Evolutionary conservation across 2,113 vertebrate genomes (phyloP).

Genomic region (Leiothrix lutea): DNA sequence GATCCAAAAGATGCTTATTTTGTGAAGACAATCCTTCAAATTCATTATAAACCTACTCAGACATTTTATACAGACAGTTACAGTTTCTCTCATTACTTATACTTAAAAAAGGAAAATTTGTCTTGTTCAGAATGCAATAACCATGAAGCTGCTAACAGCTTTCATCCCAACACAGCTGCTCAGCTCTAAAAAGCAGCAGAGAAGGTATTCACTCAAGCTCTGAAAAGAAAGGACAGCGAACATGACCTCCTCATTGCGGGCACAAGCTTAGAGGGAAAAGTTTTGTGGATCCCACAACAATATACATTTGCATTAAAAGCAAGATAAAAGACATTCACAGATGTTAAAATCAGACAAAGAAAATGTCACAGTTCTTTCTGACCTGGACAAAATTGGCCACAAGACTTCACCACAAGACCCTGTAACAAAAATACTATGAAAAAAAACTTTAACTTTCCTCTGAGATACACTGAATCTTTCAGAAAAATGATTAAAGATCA

Average conservation of each 20-base stretch:
- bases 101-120: neutral
- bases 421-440: neutral
- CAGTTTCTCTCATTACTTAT: neutral
- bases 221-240: constrained; percentile 1
- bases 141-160: neutral
- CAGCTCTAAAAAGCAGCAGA: neutral
- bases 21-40: neutral
- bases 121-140: neutral
- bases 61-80: neutral
- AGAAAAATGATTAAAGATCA: neutral
- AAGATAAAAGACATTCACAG: neutral
- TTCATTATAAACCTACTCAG: neutral
- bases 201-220: neutral
- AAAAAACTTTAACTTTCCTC: neutral
- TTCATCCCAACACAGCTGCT: neutral
- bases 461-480: neutral
- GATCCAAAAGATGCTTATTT: neutral
- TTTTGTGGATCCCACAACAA: neutral
- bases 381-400: neutral
- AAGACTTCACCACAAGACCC: neutral
- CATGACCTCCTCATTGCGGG: neutral
- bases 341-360: neutral
- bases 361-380: neutral
- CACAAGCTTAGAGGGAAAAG: neutral
- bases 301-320: neutral